A percentile compares a stretch with the other conserved stretches of the same genome.
These are phyloP conservation scores for Rallus crepitans DNA, from an alignment of 2,797 vertebrate genomes.

Conservation along the genomic window DNA sequence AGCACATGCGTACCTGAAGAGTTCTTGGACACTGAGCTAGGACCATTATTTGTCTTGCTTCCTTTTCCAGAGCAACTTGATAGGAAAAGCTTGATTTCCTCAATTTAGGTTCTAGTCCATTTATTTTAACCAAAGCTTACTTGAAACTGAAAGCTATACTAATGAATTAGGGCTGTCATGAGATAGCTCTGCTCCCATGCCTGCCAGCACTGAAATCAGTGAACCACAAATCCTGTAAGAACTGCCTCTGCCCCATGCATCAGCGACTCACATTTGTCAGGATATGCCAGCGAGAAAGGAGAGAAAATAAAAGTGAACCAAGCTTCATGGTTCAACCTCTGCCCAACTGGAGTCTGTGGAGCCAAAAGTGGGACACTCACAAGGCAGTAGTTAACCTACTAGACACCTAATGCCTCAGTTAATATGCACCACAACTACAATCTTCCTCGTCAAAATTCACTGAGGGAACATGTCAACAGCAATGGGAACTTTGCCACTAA, in stretches of 20 bases:
- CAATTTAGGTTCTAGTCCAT: not conserved
- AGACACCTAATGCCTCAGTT: not conserved
- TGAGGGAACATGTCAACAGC: not conserved
- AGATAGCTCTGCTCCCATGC: not conserved
- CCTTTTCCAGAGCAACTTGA: not conserved
- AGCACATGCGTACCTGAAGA: not conserved
- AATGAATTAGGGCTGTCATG: not conserved
- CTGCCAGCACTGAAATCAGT: conserved; percentile 14
- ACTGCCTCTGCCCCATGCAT: not conserved
- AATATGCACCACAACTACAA: not conserved
- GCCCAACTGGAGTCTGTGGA: not conserved
- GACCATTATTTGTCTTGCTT: not conserved
- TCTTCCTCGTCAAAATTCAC: not conserved
- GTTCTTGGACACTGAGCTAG: not conserved
- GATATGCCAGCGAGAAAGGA: not conserved
- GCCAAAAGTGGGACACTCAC: not conserved
- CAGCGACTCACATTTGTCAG: not conserved
- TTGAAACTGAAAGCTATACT: not conserved
- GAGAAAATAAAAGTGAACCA: not conserved
- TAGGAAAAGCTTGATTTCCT: not conserved
- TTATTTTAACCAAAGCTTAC: not conserved
- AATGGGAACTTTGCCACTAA: not conserved
- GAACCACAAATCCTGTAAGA: conserved; percentile 50
- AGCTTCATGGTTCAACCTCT: not conserved
- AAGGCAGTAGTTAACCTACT: not conserved